Evolutionary conservation across 2,888 invertebrate species (phyloP).

Genomic region (Beris morrisii): DNA sequence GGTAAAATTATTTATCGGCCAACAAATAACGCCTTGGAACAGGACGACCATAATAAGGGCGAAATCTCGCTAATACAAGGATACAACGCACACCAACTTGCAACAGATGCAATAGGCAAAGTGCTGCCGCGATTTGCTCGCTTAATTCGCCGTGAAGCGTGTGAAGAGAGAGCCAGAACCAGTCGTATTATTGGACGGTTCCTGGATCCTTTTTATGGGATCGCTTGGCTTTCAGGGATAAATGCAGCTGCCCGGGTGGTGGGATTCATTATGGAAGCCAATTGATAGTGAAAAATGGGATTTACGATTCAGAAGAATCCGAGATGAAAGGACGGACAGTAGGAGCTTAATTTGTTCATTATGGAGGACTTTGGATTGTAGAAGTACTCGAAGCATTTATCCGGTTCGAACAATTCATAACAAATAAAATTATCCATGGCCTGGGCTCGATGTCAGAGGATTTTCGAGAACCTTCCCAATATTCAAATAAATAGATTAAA

Average conservation of each 20-base stretch:
- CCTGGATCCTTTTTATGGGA: conserved; percentile 23
- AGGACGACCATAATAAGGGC: neutral
- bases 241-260: conserved; percentile 19
- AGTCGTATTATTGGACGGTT: conserved; percentile 16
- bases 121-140: conserved; percentile 40
- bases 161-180: conserved; percentile 46
- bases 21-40: conserved; percentile 27
- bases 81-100: neutral
- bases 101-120: conserved; percentile 24
- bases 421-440: no score
- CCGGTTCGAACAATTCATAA: no score
- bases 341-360: no score
- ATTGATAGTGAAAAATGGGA: no score
- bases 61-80: neutral
- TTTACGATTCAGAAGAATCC: no score
- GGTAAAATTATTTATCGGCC: conserved; percentile 28
- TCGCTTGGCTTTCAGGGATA: conserved; percentile 1
- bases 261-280: no score
- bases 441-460: no score
- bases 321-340: no score
- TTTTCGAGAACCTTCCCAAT: no score
- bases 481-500: no score
- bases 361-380: no score
- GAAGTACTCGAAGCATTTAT: no score
- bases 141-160: conserved; percentile 57